Percentiles rank a stretch among this genome's conserved stretches.
Evolutionary conservation across 2,888 invertebrate genomes (phyloP).

Genomic region (Phyto melanocephala): DNA sequence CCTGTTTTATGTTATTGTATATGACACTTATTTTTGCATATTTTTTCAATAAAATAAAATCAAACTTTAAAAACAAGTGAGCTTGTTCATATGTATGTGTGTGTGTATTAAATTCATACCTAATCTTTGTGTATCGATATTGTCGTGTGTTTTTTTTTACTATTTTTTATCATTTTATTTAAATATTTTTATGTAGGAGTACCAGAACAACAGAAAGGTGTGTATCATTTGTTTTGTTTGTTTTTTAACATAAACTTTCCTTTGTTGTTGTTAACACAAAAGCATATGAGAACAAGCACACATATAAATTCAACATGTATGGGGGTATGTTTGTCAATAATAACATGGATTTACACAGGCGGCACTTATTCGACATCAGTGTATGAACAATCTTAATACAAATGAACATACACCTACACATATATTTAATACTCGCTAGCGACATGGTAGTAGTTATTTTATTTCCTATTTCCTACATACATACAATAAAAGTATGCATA

Average conservation of each 20-base stretch:
- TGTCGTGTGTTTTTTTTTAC: background rate
- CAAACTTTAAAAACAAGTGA: background rate
- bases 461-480: background rate
- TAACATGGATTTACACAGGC: background rate
- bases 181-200: slow-evolving; percentile 3
- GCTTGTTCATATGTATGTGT: background rate
- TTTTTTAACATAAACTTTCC: background rate
- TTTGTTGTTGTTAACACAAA: background rate
- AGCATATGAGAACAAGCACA: background rate
- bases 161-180: too few relatives aligned
- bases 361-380: background rate
- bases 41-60: slow-evolving; percentile 46
- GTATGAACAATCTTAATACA: background rate
- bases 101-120: too few relatives aligned
- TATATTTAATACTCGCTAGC: background rate
- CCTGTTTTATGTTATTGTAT: background rate
- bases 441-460: background rate
- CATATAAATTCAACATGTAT: background rate
- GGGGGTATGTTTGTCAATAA: background rate
- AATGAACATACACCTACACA: background rate
- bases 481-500: slow-evolving; percentile 13
- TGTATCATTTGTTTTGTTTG: background rate
- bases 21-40: slow-evolving; percentile 39
- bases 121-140: background rate
- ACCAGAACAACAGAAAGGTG: slow-evolving; percentile 24